Evolutionary conservation across 2,888 invertebrate genomes (phyloP).

Genomic region (Torymus aiolomorphi): DNA sequence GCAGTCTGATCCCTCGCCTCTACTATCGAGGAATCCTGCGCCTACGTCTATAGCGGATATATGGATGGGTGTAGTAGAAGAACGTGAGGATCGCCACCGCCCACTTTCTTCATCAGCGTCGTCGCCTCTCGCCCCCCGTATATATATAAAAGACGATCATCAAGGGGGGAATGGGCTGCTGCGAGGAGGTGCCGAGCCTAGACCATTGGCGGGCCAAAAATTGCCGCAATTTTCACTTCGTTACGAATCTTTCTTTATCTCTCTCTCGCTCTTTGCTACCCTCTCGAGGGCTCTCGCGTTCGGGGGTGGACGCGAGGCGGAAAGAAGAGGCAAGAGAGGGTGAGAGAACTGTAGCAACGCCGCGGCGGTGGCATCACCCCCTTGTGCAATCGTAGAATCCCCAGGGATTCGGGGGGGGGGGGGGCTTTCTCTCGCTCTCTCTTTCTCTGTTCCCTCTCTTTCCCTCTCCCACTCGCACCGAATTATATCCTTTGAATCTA

Average conservation of each 20-base stretch:
- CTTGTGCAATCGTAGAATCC: slow-evolving; percentile 58
- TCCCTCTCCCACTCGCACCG: slow-evolving; percentile 52
- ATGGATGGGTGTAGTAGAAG: not conserved
- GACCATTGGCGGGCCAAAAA: slow-evolving; percentile 57
- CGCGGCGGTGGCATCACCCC: slow-evolving; percentile 11
- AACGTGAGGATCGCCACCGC: no score
- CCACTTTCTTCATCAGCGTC: slow-evolving; percentile 1
- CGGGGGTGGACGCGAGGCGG: not conserved
- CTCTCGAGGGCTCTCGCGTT: not conserved
- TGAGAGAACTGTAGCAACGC: not conserved
- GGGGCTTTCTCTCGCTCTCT: slow-evolving; percentile 45
- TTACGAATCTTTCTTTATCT: slow-evolving; percentile 63
- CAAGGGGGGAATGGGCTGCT: slow-evolving; percentile 4
- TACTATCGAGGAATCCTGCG: slow-evolving; percentile 14
- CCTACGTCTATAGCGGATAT: not conserved
- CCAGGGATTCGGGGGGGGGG: slow-evolving; percentile 51
- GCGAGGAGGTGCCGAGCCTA: not conserved
- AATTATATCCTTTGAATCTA: slow-evolving; percentile 76
- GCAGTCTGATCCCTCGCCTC: no score
- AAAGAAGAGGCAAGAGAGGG: slow-evolving; percentile 3
- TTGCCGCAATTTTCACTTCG: slow-evolving; percentile 73
- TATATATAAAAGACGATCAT: not conserved
- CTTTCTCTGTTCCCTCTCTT: slow-evolving; percentile 31
- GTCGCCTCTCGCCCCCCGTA: slow-evolving; percentile 8
- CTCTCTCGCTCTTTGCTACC: slow-evolving; percentile 36